These are phyloP conservation scores for Silurus meridionalis DNA, from an alignment of 2,113 vertebrate genomes.

Conservation along the genomic window DNA sequence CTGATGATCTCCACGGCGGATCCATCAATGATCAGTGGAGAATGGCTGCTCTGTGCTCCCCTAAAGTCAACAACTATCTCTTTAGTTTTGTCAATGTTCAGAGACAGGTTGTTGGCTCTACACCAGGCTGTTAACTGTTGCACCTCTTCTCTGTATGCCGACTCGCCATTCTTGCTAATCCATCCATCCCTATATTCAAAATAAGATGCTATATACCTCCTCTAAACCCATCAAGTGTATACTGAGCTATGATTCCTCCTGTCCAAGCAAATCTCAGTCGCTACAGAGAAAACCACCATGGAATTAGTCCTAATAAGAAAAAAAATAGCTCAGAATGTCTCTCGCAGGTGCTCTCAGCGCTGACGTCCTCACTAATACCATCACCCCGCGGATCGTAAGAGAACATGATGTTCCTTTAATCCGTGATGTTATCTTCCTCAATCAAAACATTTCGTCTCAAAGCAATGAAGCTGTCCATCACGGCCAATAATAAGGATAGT, in stretches of 20 bases:
- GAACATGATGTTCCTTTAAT: conserved; percentile 28
- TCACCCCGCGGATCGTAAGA: conserved; percentile 16
- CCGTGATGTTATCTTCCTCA: conserved; percentile 2
- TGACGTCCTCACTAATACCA: conserved; percentile 4
- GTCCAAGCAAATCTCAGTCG: not conserved
- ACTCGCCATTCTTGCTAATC: too few relatives aligned
- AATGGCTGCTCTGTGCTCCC: too few relatives aligned
- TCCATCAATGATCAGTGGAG: too few relatives aligned
- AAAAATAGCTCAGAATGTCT: not conserved
- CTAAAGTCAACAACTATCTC: too few relatives aligned
- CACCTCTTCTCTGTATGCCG: too few relatives aligned
- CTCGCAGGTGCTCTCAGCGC: conserved; percentile 15
- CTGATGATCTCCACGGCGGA: too few relatives aligned
- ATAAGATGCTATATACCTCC: not conserved
- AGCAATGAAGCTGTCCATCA: conserved; percentile 33
- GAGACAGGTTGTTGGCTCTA: too few relatives aligned
- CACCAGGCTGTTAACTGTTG: too few relatives aligned
- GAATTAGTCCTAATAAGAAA: not conserved
- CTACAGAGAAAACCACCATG: not conserved
- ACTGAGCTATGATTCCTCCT: not conserved
- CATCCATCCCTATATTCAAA: not conserved
- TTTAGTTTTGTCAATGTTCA: too few relatives aligned
- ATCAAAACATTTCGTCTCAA: conserved; percentile 14
- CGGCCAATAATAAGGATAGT: not conserved
- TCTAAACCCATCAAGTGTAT: not conserved